These are phyloP conservation scores for Pangasius djambal DNA, from an alignment of 2,797 vertebrate genomes.

Conservation along the genomic window DNA sequence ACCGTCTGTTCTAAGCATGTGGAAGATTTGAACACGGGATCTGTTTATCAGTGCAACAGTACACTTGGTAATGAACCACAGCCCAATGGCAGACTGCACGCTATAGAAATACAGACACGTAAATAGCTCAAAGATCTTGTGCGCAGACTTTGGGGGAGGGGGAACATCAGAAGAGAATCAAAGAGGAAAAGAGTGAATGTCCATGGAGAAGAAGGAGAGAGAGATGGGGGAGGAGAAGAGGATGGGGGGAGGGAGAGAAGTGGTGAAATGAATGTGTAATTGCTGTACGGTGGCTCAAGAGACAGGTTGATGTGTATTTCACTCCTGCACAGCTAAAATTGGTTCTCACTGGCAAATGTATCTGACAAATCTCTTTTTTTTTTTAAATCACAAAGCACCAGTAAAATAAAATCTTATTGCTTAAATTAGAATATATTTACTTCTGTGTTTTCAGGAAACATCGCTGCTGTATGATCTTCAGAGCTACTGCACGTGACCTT, in stretches of 20 bases:
- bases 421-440: background rate
- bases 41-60: constrained; percentile 12
- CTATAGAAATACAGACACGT: constrained; percentile 19
- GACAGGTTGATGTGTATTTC: constrained; percentile 60
- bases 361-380: too few species aligned
- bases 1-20: background rate
- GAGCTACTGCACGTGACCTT: background rate
- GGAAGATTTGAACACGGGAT: constrained; percentile 8
- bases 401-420: constrained; percentile 10
- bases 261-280: constrained; percentile 76
- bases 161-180: constrained; percentile 49
- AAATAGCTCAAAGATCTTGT: constrained; percentile 25
- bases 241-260: constrained; percentile 44
- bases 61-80: constrained; percentile 1
- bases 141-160: constrained; percentile 45
- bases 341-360: constrained; percentile 7
- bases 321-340: constrained; percentile 39
- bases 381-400: background rate
- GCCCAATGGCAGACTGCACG: constrained; percentile 8
- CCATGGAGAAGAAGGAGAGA: constrained; percentile 48
- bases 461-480: background rate
- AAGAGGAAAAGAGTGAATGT: constrained; percentile 47
- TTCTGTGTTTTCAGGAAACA: background rate
- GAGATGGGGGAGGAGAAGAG: constrained; percentile 37
- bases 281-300: constrained; percentile 68